Percentiles rank a stretch among this genome's conserved stretches.
phyloP scores from a whole-genome alignment of 1,140 invertebrate genomes.

The Myzus persicae region DNA sequence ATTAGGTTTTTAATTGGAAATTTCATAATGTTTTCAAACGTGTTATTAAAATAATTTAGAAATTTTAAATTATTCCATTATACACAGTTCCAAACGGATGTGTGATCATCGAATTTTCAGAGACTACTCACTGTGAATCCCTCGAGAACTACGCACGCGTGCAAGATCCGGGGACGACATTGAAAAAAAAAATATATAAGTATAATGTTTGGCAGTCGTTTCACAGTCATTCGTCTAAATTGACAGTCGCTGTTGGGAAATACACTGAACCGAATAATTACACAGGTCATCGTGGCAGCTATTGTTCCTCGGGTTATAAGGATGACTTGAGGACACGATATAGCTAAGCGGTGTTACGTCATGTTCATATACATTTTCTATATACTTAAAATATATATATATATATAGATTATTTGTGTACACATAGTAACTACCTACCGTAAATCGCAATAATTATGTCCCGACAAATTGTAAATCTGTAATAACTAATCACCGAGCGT shows the following conservation, averaged over 20 bases:
- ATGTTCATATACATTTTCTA: background rate
- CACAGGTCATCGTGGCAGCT: conserved; percentile 34
- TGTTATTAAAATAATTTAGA: background rate
- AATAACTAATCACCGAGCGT: no score
- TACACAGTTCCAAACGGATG: background rate
- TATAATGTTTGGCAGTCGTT: background rate
- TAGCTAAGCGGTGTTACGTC: background rate
- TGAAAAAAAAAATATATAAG: conserved; percentile 5
- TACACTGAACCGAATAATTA: conserved; percentile 45
- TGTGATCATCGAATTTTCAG: background rate
- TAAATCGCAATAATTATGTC: no score
- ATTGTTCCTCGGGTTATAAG: conserved; percentile 32
- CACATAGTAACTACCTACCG: no score
- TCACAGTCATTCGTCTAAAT: conserved; percentile 48
- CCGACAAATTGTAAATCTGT: no score
- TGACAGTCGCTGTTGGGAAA: conserved; percentile 28
- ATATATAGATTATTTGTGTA: no score
- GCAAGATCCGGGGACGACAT: background rate
- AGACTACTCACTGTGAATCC: background rate
- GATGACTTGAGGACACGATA: background rate
- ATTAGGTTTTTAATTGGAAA: conserved; percentile 51
- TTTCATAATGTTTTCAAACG: conserved; percentile 27
- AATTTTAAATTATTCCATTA: background rate
- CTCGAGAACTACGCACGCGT: background rate
- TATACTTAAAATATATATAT: no score